Conservation (phyloP, 1,140 invertebrate genomes). For the Pentalonia nigronervosa region DNA sequence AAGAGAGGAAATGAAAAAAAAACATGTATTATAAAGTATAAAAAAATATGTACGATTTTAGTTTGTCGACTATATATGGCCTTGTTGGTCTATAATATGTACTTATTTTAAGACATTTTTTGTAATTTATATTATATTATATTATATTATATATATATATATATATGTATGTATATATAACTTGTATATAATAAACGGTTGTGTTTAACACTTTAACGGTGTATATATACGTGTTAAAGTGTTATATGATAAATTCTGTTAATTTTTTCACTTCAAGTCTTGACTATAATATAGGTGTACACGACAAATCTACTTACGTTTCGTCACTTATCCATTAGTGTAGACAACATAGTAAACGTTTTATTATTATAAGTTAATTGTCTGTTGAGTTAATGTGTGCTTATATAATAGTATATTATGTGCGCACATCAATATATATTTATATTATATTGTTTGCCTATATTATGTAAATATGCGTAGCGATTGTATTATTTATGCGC, state of each 20-base stretch:
- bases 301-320: conserved; percentile 29
- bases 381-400: not conserved
- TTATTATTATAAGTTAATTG: conserved; percentile 27
- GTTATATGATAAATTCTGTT: conserved; percentile 20
- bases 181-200: conserved; percentile 11
- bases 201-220: not conserved
- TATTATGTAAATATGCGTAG: not conserved
- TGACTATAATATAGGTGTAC: not conserved
- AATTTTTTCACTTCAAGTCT: conserved; percentile 18
- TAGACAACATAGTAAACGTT: conserved; percentile 16
- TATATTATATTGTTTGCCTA: not conserved
- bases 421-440: not conserved
- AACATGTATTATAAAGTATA: not conserved
- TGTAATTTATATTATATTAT: too few species aligned
- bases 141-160: too few species aligned
- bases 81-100: not conserved
- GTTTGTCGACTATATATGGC: not conserved
- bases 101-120: conserved; percentile 14
- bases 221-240: not conserved
- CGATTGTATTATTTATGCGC: not conserved
- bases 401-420: not conserved
- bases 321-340: conserved; percentile 28
- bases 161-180: not conserved
- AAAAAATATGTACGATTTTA: not conserved
- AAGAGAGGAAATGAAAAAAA: not conserved